These are phyloP conservation scores for Gymnocypris eckloni DNA, from an alignment of 2,797 vertebrate species.

Conservation along the genomic window DNA sequence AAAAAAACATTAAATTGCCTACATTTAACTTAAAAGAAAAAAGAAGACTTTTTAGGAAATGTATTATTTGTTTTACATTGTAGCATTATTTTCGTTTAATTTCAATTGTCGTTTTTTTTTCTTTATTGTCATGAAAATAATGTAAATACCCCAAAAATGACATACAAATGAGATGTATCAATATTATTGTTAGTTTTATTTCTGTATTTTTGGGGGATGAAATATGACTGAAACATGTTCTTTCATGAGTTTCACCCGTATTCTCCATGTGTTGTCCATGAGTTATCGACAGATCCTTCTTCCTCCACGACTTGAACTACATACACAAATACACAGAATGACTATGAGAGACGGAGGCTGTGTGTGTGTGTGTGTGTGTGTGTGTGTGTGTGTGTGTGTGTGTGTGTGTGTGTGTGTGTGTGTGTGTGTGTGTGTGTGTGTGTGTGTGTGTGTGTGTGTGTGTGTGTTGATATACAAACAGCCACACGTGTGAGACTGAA, in stretches of 20 bases:
- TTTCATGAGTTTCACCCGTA: not conserved
- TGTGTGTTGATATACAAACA: slow-evolving; percentile 67
- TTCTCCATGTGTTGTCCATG: not conserved
- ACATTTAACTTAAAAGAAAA: too few species aligned
- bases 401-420: slow-evolving; percentile 58
- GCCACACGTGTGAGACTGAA: slow-evolving; percentile 48
- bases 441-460: slow-evolving; percentile 49
- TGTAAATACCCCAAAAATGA: not conserved
- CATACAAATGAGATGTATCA: not conserved
- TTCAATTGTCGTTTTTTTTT: not conserved
- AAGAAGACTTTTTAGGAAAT: not conserved
- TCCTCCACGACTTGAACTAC: slow-evolving; percentile 67
- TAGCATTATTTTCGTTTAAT: not conserved
- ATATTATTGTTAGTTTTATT: not conserved
- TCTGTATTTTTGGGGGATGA: not conserved
- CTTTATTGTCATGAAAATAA: not conserved
- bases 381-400: slow-evolving; percentile 60
- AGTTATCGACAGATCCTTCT: not conserved
- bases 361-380: not conserved
- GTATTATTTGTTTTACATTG: not conserved
- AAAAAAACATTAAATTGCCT: not conserved
- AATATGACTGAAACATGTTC: not conserved
- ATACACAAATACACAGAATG: slow-evolving; percentile 11
- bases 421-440: too few species aligned
- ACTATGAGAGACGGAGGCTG: slow-evolving; percentile 44